These are phyloP conservation scores for Neria commutata DNA, from an alignment of 2,888 invertebrate genomes.

Conservation along the genomic window DNA sequence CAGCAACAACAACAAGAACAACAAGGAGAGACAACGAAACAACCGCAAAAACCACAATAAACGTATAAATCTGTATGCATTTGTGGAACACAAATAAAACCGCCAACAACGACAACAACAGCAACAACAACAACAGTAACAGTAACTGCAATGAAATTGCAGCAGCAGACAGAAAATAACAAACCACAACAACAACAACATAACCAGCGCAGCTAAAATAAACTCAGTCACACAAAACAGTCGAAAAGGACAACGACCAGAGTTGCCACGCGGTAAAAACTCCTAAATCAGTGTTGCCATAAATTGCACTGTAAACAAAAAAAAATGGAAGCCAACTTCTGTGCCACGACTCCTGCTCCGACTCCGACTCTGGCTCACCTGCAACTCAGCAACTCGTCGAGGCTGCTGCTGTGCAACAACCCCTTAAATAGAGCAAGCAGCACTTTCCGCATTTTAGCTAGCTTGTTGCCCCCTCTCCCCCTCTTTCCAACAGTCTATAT, in stretches of 20 bases:
- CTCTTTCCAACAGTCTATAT: too few species aligned
- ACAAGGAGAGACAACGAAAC: conserved; percentile 5
- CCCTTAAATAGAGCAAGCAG: too few species aligned
- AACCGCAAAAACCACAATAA: conserved; percentile 24
- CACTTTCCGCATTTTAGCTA: too few species aligned
- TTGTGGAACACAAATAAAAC: conserved; percentile 5
- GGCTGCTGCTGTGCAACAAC: too few species aligned
- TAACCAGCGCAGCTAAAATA: too few species aligned
- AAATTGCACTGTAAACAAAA: conserved; percentile 17
- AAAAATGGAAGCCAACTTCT: conserved; percentile 2
- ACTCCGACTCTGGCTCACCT: neutral
- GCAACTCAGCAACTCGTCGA: too few species aligned
- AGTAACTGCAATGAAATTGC: neutral
- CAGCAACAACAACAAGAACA: neutral
- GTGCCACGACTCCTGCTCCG: neutral
- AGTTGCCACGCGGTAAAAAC: too few species aligned
- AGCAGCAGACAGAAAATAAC: neutral
- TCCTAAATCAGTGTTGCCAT: conserved; percentile 16
- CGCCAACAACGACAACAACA: neutral
- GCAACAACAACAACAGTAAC: neutral
- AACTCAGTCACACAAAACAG: too few species aligned
- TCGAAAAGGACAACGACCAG: too few species aligned
- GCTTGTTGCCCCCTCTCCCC: too few species aligned
- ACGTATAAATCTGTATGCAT: conserved; percentile 27
- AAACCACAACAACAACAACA: too few species aligned